These are phyloP conservation scores for Crossaster papposus DNA, from an alignment of 53 echinoderm and acorn worm species.

Conservation along the genomic window DNA sequence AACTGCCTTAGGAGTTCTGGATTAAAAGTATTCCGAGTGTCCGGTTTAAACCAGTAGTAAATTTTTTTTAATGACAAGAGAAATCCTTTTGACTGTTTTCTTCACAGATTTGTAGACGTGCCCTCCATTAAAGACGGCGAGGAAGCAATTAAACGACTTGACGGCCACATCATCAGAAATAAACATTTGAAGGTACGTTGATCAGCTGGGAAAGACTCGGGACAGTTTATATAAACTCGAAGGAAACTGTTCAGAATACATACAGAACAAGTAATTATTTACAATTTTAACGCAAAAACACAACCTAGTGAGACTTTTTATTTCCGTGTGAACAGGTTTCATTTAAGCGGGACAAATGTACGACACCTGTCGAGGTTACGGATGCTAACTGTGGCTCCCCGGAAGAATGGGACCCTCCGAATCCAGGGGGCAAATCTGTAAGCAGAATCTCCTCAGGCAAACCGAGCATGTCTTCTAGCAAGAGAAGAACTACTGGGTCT, in stretches of 20 bases:
- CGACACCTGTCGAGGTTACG: neutral
- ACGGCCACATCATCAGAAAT: conserved; percentile 62
- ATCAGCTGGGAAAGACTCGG: neutral
- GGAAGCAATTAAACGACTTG: conserved; percentile 58
- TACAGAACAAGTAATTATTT: too few relatives aligned
- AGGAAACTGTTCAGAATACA: too few relatives aligned
- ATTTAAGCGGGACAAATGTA: conserved; percentile 8
- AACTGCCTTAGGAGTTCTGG: too few relatives aligned
- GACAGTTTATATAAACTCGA: too few relatives aligned
- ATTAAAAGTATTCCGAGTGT: too few relatives aligned
- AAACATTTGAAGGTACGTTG: conserved; percentile 21
- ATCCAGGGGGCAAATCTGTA: neutral
- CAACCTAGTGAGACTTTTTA: neutral
- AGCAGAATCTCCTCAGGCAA: neutral
- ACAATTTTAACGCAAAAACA: too few relatives aligned
- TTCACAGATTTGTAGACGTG: conserved; percentile 66
- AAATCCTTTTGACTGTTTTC: conserved; percentile 1
- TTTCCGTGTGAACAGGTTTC: neutral
- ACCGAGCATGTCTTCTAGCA: too few relatives aligned
- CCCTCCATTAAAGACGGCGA: conserved; percentile 66
- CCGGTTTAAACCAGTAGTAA: too few relatives aligned
- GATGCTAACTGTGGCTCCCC: neutral
- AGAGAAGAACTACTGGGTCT: too few relatives aligned
- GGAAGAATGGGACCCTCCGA: conserved; percentile 17
- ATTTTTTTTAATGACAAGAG: neutral